Evolutionary conservation across 2,888 invertebrate genomes (phyloP), one percentile per base, ranked within the genome.

Genomic region (Melanophora roralis): DNA sequence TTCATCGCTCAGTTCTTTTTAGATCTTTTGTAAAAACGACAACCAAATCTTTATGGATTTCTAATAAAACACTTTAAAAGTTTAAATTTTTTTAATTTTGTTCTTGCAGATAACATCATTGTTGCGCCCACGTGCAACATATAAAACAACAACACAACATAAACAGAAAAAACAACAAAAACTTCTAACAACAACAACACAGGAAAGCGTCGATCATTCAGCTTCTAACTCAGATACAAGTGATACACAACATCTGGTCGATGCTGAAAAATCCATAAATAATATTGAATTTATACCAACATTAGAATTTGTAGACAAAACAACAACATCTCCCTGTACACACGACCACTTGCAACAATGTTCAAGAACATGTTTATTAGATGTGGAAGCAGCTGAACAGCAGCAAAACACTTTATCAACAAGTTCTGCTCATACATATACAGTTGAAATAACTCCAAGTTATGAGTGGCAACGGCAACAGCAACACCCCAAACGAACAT

Each of bases 21-120:
- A 27, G 36, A 57, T 57, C 19, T 8, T n/a, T 57, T n/a, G 40
- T 14, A 47, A 40, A 51, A 38, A 51, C 14, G 11, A 19, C 43
- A 67, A 43, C 19, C 1, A n/a, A 40, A 43, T 23, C 11, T 19
- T 34, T 55, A 65, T 65, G 27, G 14, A 11, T 14, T 51, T 51
- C 6, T 43, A 32, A 5, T 12, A 43, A 68, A 45, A 36, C 43
- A 57, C 36, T 2, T 19, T 11, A 21, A 32, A 23, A 34, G 19
- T 67, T 72, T 40, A 36, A 36, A 27, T 51, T 6, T 40, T 55
- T 60, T 43, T 53, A n/a, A 34, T 45, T 71, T 71, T 47, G 5
- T 43, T 3, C 87, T 84, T 53, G 7, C 74, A 89, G 89, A 86
- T 89, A 68, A 89, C 89, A 69, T 87, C 89, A n/a, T 74, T 89